Evolutionary conservation across 2,113 vertebrate species (phyloP).

Genomic region (Opisthocomus hoazin): DNA sequence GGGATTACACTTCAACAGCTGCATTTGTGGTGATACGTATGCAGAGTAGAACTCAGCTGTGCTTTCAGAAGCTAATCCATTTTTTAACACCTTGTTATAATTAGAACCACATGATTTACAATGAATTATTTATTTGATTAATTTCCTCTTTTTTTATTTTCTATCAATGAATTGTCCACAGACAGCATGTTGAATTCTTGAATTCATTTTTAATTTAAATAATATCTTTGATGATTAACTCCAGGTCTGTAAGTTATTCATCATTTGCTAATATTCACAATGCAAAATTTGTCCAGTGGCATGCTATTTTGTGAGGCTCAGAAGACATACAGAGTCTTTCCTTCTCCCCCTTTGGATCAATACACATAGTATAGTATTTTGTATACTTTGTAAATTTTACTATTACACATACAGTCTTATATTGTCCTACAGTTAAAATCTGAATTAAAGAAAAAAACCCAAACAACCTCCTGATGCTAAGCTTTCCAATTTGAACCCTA

Average conservation of each 20-base stretch:
- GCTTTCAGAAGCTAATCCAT: slow-evolving; percentile 22
- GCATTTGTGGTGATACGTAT: neutral
- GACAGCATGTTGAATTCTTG: slow-evolving; percentile 1
- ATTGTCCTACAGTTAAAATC: neutral
- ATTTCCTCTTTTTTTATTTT: slow-evolving; percentile 24
- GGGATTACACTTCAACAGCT: slow-evolving; percentile 5
- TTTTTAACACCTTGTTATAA: slow-evolving; percentile 48
- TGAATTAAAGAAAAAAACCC: neutral
- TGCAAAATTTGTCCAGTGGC: neutral
- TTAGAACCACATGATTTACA: slow-evolving; percentile 13
- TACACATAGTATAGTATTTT: neutral
- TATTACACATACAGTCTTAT: neutral
- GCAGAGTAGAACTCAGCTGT: rapidly evolving
- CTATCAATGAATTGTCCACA: slow-evolving; percentile 1
- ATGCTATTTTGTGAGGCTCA: neutral
- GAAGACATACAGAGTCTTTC: neutral
- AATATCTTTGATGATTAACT: slow-evolving; percentile 22
- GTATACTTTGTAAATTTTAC: neutral
- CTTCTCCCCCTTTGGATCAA: neutral
- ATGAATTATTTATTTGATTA: slow-evolving; percentile 59
- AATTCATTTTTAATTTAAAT: slow-evolving; percentile 46
- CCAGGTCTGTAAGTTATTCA: neutral
- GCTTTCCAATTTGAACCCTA: neutral
- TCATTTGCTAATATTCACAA: neutral
- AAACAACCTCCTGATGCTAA: neutral